Evolutionary conservation across 2,888 invertebrate genomes (phyloP).

Genomic region (Teleogryllus oceanicus): DNA sequence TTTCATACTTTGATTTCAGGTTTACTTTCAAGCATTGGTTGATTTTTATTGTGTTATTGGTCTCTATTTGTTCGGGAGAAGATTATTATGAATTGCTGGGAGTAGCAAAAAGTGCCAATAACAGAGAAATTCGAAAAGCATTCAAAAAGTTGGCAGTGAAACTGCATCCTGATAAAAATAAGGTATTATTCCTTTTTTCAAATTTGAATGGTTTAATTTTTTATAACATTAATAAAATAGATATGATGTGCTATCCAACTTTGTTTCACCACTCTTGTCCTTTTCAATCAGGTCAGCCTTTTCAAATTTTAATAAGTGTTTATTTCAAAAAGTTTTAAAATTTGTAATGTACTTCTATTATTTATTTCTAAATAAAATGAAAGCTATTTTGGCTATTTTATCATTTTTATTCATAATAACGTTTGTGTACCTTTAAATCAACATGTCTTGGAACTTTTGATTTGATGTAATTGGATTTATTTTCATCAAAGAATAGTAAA

Average conservation of each 20-base stretch:
- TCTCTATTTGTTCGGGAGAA: conserved; percentile 38
- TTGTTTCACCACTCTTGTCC: not conserved
- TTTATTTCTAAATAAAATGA: no score
- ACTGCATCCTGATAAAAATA: conserved; percentile 73
- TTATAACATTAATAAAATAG: no score
- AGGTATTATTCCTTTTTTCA: conserved; percentile 48
- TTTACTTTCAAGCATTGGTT: not conserved
- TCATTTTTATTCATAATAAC: no score
- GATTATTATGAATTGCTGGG: conserved; percentile 68
- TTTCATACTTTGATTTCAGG: not conserved
- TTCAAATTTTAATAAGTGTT: no score
- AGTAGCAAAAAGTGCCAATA: conserved; percentile 61
- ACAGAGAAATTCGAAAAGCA: conserved; percentile 68
- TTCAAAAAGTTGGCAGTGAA: conserved; percentile 73
- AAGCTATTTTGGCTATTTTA: no score
- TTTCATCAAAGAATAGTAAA: no score
- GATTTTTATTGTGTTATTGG: not conserved
- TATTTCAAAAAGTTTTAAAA: no score
- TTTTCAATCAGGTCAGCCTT: not conserved
- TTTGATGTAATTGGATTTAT: no score
- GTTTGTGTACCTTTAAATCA: no score
- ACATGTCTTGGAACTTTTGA: no score
- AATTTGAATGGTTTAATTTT: not conserved
- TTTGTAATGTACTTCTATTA: no score
- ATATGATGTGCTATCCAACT: not conserved